Percentiles rank a stretch among this genome's conserved stretches.
Evolutionary conservation across 2,888 invertebrate genomes (phyloP).

Genomic region (Cristatella mucedo): DNA sequence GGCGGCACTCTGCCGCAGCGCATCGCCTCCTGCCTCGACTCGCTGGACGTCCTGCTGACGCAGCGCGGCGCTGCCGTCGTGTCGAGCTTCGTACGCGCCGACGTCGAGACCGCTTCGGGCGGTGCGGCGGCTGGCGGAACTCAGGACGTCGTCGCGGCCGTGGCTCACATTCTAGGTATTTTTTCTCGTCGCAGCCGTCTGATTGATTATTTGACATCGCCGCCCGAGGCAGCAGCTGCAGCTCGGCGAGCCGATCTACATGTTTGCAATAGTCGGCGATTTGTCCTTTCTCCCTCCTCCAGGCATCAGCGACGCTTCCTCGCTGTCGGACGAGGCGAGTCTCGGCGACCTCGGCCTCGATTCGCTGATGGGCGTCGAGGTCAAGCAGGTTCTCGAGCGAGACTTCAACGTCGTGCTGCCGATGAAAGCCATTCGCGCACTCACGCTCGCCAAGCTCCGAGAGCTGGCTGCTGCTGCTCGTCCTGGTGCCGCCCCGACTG

Average conservation of each 20-base stretch:
- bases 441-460: constrained; percentile 19
- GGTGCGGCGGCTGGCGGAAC: constrained; percentile 40
- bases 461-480: no score
- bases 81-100: constrained; percentile 61
- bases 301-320: constrained; percentile 69
- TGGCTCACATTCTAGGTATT: constrained; percentile 68
- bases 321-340: constrained; percentile 57
- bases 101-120: constrained; percentile 52
- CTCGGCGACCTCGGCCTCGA: constrained; percentile 93
- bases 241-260: no score
- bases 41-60: constrained; percentile 75
- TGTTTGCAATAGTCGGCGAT: no score
- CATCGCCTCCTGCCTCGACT: constrained; percentile 74
- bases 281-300: no score
- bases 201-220: no score
- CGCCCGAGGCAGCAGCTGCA: no score
- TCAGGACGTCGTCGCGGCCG: constrained; percentile 57
- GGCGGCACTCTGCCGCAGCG: constrained; percentile 91
- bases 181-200: constrained; percentile 8
- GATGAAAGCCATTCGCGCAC: constrained; percentile 69
- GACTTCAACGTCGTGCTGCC: constrained; percentile 76
- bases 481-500: background rate
- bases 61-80: constrained; percentile 47
- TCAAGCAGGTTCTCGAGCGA: constrained; percentile 83
- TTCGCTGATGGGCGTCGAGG: constrained; percentile 95